Evolutionary conservation across 2,113 vertebrate species (phyloP), one percentile per base, ranked within the genome.

Genomic region (Tenrec ecaudatus): DNA sequence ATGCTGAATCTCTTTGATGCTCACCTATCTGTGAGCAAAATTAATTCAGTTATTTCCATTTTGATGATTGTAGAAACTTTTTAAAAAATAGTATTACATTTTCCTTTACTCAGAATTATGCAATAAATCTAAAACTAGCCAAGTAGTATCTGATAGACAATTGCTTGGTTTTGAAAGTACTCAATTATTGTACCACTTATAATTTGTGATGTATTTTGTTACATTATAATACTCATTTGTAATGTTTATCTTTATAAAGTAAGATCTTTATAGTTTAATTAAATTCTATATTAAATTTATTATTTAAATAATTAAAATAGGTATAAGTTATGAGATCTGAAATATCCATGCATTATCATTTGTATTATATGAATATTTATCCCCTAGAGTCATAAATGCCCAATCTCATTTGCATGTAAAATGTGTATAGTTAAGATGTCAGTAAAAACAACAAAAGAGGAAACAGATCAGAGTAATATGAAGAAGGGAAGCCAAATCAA

Each of bases 11-110:
- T 93, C 90, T 90, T 96, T 92, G 93, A 96, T 43, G 96, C 90
- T 95, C 64, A 77, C 81, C 62, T 60, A 86, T 92, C 91, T 94
- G 47, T 96, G 95, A 96, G 91, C 60, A 88, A 95, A 96, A 96
- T 79, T 90, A 97, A 92, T 93, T 95, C 96, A 97, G 93, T 92
- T 90, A 66, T 90, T 96, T 64, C 47, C 85, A 96, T 82, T 93
- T 79, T 83, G 82, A 82, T 75, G 77, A 62, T 95, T 93, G 93
- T 75, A 96, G 93, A 97, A 92, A 88, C 6, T 62, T 62, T 62
- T 62, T 62, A 2, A 2, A 96, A 40, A 97, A 71, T 85, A 53
- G 47, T 62, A 90, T 20, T 0, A 0, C 89, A 94, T 2, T 58
- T 38, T 78, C 10, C 95, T 94, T 95, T 75, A 89, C 20, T 94